Evolutionary conservation across 2,888 invertebrate genomes (phyloP).

Genomic region (Busseola fusca): DNA sequence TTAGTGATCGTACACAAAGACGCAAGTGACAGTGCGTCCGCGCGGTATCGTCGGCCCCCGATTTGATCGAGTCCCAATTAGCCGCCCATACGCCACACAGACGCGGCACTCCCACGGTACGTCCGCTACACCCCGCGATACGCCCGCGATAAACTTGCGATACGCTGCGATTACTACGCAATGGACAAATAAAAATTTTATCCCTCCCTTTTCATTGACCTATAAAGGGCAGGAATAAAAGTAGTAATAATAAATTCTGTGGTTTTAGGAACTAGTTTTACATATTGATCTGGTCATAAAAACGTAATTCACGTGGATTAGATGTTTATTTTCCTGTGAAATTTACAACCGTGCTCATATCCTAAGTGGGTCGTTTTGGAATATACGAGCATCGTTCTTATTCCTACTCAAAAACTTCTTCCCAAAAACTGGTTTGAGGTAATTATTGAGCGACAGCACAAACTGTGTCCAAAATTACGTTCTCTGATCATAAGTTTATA

Average conservation of each 20-base stretch:
- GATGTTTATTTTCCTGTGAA: conserved; percentile 13
- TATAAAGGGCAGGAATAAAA: conserved; percentile 60
- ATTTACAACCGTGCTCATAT: not conserved
- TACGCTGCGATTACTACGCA: conserved; percentile 48
- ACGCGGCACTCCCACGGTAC: conserved; percentile 19
- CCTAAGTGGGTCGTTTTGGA: not conserved
- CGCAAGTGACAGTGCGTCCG: conserved; percentile 51
- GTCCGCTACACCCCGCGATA: conserved; percentile 17
- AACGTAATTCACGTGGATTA: conserved; percentile 39
- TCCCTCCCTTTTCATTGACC: conserved; percentile 62
- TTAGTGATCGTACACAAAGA: conserved; percentile 13
- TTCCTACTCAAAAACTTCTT: not conserved
- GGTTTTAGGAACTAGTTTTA: conserved; percentile 61
- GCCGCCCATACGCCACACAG: conserved; percentile 54
- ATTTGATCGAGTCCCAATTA: conserved; percentile 78
- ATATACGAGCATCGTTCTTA: not conserved
- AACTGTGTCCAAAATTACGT: not conserved
- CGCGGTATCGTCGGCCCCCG: conserved; percentile 59
- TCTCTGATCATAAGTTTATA: not conserved
- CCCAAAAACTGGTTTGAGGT: not conserved
- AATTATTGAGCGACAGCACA: not conserved
- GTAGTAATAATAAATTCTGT: conserved; percentile 57
- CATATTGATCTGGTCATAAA: conserved; percentile 56
- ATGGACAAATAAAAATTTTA: conserved; percentile 59
- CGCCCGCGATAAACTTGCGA: conserved; percentile 32